A percentile compares a stretch with the other conserved stretches of the same genome.
Conservation (phyloP, 2,797 vertebrate genomes). For the Macrochelys suwanniensis region DNA sequence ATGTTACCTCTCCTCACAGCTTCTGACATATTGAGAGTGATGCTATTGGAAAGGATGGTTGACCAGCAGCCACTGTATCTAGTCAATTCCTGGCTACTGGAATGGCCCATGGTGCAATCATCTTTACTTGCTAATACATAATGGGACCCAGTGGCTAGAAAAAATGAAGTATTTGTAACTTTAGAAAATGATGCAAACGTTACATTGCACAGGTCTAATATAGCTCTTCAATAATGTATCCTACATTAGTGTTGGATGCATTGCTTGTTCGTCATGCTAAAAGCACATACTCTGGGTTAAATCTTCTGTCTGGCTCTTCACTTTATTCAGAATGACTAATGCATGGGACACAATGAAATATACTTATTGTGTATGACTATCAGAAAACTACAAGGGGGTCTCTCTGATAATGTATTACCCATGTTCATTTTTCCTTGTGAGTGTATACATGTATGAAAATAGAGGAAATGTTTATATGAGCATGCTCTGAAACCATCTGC, state of each 20-base stretch:
- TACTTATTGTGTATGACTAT: background rate
- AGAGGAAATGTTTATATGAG: background rate
- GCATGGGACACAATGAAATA: background rate
- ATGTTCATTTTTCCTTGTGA: background rate
- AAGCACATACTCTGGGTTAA: background rate
- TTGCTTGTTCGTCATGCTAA: background rate
- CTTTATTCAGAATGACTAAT: constrained; percentile 8
- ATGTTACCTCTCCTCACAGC: background rate
- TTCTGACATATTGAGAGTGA: background rate
- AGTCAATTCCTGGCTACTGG: background rate
- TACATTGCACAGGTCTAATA: background rate
- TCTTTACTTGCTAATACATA: background rate
- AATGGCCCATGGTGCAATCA: background rate
- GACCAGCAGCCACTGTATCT: rapidly evolving
- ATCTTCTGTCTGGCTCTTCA: background rate
- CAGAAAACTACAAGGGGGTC: background rate
- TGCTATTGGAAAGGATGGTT: background rate
- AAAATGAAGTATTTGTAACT: background rate
- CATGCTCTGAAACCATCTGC: background rate
- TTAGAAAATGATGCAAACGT: background rate
- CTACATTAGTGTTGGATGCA: rapidly evolving
- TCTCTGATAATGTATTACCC: background rate
- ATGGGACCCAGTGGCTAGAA: background rate
- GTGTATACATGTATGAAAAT: background rate
- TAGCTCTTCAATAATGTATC: background rate